Evolutionary conservation across 30 jellyfish, hydroid and myxozoan species (phyloP).

Genomic region (Turritopsis rubra): DNA sequence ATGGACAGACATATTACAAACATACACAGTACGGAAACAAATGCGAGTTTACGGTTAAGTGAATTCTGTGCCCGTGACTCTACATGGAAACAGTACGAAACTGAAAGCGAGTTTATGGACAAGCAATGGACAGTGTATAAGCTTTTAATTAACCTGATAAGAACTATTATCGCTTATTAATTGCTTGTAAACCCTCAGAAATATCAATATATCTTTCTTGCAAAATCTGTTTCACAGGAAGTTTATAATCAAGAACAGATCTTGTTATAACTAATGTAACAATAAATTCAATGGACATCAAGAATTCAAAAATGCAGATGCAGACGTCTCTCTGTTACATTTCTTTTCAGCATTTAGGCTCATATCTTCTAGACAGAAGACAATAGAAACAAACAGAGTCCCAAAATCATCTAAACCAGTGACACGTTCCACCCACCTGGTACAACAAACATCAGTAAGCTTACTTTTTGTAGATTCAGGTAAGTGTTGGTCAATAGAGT

Average conservation of each 20-base stretch:
- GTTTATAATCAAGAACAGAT: neutral
- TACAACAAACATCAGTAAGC: conserved; percentile 52
- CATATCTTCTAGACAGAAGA: conserved; percentile 30
- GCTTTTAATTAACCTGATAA: too few relatives aligned
- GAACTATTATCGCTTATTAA: too few relatives aligned
- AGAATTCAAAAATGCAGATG: neutral
- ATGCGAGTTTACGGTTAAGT: too few relatives aligned
- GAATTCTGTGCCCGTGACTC: too few relatives aligned
- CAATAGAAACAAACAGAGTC: conserved; percentile 34
- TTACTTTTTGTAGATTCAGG: conserved; percentile 16
- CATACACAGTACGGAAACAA: too few relatives aligned
- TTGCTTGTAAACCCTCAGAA: neutral
- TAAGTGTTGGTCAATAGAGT: neutral
- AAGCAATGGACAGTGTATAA: too few relatives aligned
- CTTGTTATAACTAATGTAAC: neutral
- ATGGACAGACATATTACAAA: too few relatives aligned
- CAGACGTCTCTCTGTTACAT: conserved; percentile 16
- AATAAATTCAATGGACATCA: neutral
- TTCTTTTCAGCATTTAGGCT: conserved; percentile 16
- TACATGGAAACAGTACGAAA: too few relatives aligned
- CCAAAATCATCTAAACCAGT: conserved; percentile 39
- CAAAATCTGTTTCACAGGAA: neutral
- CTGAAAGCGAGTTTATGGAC: too few relatives aligned
- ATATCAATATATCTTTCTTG: conserved; percentile 8
- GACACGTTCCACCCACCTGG: conserved; percentile 56